These are phyloP conservation scores for Ochropleura plecta DNA, from an alignment of 2,888 invertebrate species.

Conservation along the genomic window DNA sequence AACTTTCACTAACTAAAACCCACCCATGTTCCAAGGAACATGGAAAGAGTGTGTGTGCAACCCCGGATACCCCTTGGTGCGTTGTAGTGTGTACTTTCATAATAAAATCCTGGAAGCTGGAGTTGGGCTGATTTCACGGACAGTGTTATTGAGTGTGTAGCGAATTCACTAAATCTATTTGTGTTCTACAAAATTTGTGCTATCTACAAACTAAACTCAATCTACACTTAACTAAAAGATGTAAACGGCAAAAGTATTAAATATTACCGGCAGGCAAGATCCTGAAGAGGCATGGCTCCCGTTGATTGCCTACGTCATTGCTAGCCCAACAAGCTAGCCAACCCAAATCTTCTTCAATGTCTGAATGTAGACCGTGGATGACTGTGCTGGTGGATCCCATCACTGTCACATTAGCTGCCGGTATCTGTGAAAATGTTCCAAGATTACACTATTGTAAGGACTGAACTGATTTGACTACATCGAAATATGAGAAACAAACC, in stretches of 20 bases:
- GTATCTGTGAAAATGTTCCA: conserved; percentile 81
- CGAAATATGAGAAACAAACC: neutral
- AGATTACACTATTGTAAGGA: no score
- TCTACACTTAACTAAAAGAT: neutral
- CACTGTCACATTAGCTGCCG: conserved; percentile 88
- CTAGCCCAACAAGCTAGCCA: conserved; percentile 97
- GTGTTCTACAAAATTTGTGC: neutral
- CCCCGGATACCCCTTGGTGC: no score
- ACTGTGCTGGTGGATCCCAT: conserved; percentile 91
- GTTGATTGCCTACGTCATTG: conserved; percentile 95
- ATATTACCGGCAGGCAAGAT: conserved; percentile 94
- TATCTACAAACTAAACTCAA: neutral
- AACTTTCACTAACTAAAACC: no score
- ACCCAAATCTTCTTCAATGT: conserved; percentile 92
- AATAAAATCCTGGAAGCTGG: no score
- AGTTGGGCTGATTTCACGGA: no score
- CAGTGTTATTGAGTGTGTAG: neutral
- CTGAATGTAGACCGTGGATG: conserved; percentile 90
- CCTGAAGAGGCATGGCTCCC: conserved; percentile 95
- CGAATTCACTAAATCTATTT: neutral
- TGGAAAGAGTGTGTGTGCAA: no score
- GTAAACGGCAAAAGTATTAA: neutral
- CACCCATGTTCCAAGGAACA: no score
- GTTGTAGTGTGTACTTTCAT: no score
- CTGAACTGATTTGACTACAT: no score